Base-by-base conservation (phyloP, 1,140 invertebrate species). In the Ips nitidus region DNA sequence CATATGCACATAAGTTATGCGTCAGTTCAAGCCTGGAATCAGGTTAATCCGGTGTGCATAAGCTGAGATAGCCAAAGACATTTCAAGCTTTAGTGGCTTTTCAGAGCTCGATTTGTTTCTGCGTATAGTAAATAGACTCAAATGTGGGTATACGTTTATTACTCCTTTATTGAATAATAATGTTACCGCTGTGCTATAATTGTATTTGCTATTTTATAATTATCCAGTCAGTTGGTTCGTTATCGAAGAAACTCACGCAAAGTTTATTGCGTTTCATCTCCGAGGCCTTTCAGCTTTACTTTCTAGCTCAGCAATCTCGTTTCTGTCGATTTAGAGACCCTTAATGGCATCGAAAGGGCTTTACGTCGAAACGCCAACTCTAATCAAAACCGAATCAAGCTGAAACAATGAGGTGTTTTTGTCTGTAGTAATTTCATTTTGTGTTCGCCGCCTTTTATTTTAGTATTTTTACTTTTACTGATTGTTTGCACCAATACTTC, bases 1-100 rank as follows among this genome's bases (percentile, higher is more conserved):
- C 66, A 60, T 61, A 68, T 68, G 66, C 57, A 61, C 66, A 68
- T 68, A 68, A 68, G 66, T 60, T 68, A 68, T 61, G 58, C 66
- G 66, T 58, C 66, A 61, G 43, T 68, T 68, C 66, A 68, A 22
- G 40, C 57, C 58, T 59, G 66, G 66, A 68, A 68, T 68, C 66
- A 68, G 66, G 66, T 68, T 68, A 68, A 68, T 68, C 66, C 66
- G 66, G 66, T 68, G 52, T 63, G 37, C 39, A 40, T 52, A 55
- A 65, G 52, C 63, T 43, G 39, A 65, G 52, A 57, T 55, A 65
- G n/a, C 42, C 55, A 65, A 65, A 42, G 63, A 55, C 52, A 65
- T 65, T 65, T 64, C 39, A 55, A 55, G 63, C 63, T 56, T 56
- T 65, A 56, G 63, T 56, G 63, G 36, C 53, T 65, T 65, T 65